Evolutionary conservation across 2,888 invertebrate genomes (phyloP).

Genomic region (Sylvicola cinctus): DNA sequence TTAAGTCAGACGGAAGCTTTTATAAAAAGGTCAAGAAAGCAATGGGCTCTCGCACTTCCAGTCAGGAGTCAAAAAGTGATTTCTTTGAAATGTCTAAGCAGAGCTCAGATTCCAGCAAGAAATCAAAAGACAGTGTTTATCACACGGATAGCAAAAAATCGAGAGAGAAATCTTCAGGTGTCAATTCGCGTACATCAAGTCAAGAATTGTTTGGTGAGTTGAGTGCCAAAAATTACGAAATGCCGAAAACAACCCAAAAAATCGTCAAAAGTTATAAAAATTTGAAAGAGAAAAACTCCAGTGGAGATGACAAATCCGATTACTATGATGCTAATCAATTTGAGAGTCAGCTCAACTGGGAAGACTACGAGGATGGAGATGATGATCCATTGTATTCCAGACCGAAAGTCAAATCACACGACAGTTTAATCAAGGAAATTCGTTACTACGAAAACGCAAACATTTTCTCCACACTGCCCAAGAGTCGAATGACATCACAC

Average conservation of each 20-base stretch:
- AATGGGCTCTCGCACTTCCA: slow-evolving; percentile 42
- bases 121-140: slow-evolving; percentile 39
- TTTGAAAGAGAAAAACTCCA: slow-evolving; percentile 38
- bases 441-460: slow-evolving; percentile 21
- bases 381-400: slow-evolving; percentile 13
- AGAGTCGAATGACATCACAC: slow-evolving; percentile 32
- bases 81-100: slow-evolving; percentile 39
- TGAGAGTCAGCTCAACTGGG: slow-evolving; percentile 7
- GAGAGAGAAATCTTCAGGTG: slow-evolving; percentile 34
- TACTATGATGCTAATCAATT: slow-evolving; percentile 42
- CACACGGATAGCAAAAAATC: slow-evolving; percentile 45
- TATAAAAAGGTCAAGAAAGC: slow-evolving; percentile 46
- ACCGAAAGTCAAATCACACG: slow-evolving; percentile 34
- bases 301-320: slow-evolving; percentile 49
- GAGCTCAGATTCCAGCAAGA: slow-evolving; percentile 43
- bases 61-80: slow-evolving; percentile 48
- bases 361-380: slow-evolving; percentile 11
- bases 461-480: slow-evolving; percentile 32
- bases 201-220: slow-evolving; percentile 22
- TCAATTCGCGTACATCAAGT: slow-evolving; percentile 38
- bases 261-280: slow-evolving; percentile 19
- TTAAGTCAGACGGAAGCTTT: slow-evolving; percentile 51
- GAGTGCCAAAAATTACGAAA: slow-evolving; percentile 29
- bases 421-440: slow-evolving; percentile 36
- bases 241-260: slow-evolving; percentile 26